Evolutionary conservation across 2,888 invertebrate genomes (phyloP), one percentile per base, ranked within the genome.

Genomic region (Caenorhabditis imperialis): DNA sequence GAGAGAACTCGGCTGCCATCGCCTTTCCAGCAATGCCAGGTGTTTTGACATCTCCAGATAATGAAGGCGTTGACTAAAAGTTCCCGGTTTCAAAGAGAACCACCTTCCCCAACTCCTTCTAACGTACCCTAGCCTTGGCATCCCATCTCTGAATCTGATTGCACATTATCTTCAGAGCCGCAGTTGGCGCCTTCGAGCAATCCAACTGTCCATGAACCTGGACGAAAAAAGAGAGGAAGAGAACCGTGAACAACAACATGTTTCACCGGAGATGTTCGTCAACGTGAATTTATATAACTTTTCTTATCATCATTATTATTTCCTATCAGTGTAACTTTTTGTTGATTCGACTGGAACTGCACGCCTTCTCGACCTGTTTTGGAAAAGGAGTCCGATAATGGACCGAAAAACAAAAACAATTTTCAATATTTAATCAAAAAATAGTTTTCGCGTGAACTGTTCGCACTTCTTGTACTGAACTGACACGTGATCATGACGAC

Each of bases 21-120:
- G 77, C 74, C 47, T 71, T 48, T 22, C 77, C 77, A 12, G 50
- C 74, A 18, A 83, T 78, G 33, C 81, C 82, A 3, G 84, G 84
- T 0, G 84, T 79, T 25, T 78, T 73, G n/a, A 81, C 75, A 30
- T 72, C 73, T 10, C 62, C 75, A 1, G 79, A 72, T 8, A 83
- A 60, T 7, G 81, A 57, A 8, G 83, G 83, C 7, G 80, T 76
- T 2, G 77, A 50, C 82, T 81, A 44, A 54, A 76, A 45, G 14
- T 12, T 38, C 27, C 12, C 18, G 3, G 10, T 7, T n/a, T 12
- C 18, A 22, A 22, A 27, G 37, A 16, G 37, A 16, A 22, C 10
- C 2, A 18, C 16, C 18, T 7, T 25, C 22, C n/a, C 14, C 14
- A 45, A 3, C 18, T 23, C 6, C 20, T 8, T 18, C 14, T 5